Percentiles rank a stretch among this genome's conserved stretches.
These are phyloP conservation scores for Theodoxus fluviatilis DNA, from an alignment of 2,888 invertebrate genomes.

Conservation along the genomic window DNA sequence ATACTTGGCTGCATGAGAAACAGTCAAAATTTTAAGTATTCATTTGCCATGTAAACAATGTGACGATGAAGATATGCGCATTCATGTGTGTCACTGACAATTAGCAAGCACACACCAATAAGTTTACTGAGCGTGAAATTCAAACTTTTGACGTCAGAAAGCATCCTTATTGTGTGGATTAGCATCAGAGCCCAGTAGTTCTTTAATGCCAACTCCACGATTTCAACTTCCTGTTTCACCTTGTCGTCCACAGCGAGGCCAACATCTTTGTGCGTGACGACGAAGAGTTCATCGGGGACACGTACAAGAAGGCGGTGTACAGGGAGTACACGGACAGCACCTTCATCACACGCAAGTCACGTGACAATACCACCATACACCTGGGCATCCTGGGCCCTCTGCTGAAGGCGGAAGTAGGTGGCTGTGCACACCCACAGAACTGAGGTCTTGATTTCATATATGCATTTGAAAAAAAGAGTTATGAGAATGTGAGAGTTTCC, in stretches of 20 bases:
- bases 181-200: neutral
- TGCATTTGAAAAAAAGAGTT: too few species aligned
- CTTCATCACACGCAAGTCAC: slow-evolving; percentile 35
- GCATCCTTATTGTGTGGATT: neutral
- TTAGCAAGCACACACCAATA: too few species aligned
- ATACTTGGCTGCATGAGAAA: too few species aligned
- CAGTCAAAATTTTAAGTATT: too few species aligned
- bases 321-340: slow-evolving; percentile 43
- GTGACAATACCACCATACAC: slow-evolving; percentile 33
- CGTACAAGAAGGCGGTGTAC: slow-evolving; percentile 45
- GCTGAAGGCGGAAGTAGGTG: slow-evolving; percentile 51
- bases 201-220: neutral
- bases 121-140: too few species aligned
- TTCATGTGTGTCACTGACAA: too few species aligned
- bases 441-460: too few species aligned
- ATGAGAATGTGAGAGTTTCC: too few species aligned
- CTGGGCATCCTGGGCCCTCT: slow-evolving; percentile 48
- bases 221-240: neutral
- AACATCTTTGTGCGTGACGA: slow-evolving; percentile 37
- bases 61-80: too few species aligned
- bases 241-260: slow-evolving; percentile 33
- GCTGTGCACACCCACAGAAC: too few species aligned
- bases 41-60: too few species aligned
- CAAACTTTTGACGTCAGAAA: neutral
- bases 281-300: slow-evolving; percentile 39